A percentile compares a stretch with the other conserved stretches of the same genome.
These are phyloP conservation scores for Heterohyrax brucei DNA, from an alignment of 2,797 vertebrate genomes.

Conservation along the genomic window DNA sequence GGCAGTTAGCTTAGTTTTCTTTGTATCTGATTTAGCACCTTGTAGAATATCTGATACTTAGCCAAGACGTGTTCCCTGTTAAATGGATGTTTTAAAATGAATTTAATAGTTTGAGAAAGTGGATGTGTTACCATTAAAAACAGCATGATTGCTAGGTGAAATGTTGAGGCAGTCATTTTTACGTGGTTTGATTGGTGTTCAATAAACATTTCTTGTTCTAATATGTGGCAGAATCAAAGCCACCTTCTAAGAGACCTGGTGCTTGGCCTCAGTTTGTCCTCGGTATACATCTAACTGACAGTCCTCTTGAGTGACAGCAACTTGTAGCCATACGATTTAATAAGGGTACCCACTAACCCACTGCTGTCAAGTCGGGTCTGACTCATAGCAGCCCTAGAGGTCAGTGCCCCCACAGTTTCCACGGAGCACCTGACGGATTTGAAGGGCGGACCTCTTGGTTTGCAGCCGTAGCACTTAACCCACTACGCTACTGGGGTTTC, in stretches of 20 bases:
- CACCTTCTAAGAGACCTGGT: not conserved
- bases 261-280: not conserved
- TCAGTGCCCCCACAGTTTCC: too few species aligned
- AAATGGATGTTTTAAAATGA: not conserved
- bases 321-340: not conserved
- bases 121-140: not conserved
- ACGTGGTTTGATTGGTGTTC: not conserved
- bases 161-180: not conserved
- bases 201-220: not conserved
- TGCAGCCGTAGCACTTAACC: too few species aligned
- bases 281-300: not conserved
- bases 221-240: not conserved
- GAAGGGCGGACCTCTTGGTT: too few species aligned
- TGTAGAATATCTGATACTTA: not conserved
- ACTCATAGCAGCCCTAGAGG: too few species aligned
- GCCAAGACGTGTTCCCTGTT: not conserved
- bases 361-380: too few species aligned
- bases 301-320: not conserved
- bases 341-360: not conserved
- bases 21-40: not conserved
- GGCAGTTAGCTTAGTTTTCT: not conserved
- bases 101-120: constrained; percentile 13
- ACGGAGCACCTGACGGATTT: too few species aligned
- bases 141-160: not conserved
- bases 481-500: too few species aligned